phyloP scores from a whole-genome alignment of 2,888 invertebrate genomes.

The Lycaena phlaeas region DNA sequence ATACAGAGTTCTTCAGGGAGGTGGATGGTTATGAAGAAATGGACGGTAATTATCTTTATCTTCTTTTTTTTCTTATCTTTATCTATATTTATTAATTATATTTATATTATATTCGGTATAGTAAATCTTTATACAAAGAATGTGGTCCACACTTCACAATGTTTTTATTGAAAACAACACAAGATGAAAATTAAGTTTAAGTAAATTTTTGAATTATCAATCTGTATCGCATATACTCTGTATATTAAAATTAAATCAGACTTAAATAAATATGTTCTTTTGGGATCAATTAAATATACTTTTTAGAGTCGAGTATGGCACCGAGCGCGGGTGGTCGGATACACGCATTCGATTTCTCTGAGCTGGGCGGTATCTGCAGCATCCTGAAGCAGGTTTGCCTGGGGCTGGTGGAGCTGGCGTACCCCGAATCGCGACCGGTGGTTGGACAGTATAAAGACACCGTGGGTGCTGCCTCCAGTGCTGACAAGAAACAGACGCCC shows the following conservation, averaged over 20 bases:
- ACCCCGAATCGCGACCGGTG: conserved; percentile 82
- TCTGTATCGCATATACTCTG: too few species aligned
- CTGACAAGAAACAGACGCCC: conserved; percentile 64
- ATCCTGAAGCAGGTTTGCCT: conserved; percentile 85
- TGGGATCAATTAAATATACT: neutral
- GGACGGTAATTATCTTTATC: conserved; percentile 32
- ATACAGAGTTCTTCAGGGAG: conserved; percentile 81
- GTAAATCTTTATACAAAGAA: too few species aligned
- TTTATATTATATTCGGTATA: conserved; percentile 25
- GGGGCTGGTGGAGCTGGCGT: conserved; percentile 89
- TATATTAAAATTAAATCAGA: neutral
- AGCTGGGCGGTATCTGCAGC: conserved; percentile 80
- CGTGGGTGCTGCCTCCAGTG: conserved; percentile 21
- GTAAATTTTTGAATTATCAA: too few species aligned
- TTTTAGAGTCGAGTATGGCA: conserved; percentile 17
- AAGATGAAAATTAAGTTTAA: too few species aligned
- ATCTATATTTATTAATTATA: too few species aligned
- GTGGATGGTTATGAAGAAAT: conserved; percentile 59
- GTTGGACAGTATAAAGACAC: conserved; percentile 74
- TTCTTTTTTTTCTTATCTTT: too few species aligned
- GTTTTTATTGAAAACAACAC: too few species aligned
- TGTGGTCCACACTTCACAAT: too few species aligned
- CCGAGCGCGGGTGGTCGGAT: conserved; percentile 29
- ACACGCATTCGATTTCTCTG: conserved; percentile 80
- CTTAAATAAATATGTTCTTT: neutral